Conservation (phyloP, 2,797 vertebrate genomes). For the Orestias chungarensis region DNA sequence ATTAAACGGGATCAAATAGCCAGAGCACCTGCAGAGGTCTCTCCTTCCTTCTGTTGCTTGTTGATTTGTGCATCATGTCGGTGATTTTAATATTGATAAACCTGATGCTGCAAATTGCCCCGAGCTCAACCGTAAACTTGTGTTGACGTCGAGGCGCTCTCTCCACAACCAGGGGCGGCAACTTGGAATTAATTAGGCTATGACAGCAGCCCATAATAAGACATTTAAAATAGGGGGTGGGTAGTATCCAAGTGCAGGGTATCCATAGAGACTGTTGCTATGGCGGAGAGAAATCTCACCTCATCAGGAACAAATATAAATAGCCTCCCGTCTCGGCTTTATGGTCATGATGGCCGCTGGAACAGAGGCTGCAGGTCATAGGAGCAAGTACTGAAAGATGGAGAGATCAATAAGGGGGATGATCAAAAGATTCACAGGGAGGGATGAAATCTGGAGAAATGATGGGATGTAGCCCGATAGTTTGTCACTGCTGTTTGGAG, state of each 20-base stretch:
- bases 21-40: slow-evolving; percentile 55
- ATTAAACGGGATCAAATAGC: slow-evolving; percentile 51
- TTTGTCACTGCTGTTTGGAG: slow-evolving; percentile 24
- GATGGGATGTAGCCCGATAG: slow-evolving; percentile 37
- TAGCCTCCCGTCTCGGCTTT: slow-evolving; percentile 73
- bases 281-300: slow-evolving; percentile 77
- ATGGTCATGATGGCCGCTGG: slow-evolving; percentile 68
- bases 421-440: slow-evolving; percentile 44
- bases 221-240: slow-evolving; percentile 65
- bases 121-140: slow-evolving; percentile 21
- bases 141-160: slow-evolving; percentile 16
- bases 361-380: slow-evolving; percentile 65
- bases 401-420: slow-evolving; percentile 37
- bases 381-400: slow-evolving; percentile 35
- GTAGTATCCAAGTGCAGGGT: slow-evolving; percentile 79
- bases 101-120: slow-evolving; percentile 36
- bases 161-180: slow-evolving; percentile 23
- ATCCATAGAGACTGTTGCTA: slow-evolving; percentile 84
- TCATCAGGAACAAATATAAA: slow-evolving; percentile 84
- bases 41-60: slow-evolving; percentile 39
- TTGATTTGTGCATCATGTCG: slow-evolving; percentile 42
- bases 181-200: slow-evolving; percentile 75
- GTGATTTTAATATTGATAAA: slow-evolving; percentile 38
- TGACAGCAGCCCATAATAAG: slow-evolving; percentile 73
- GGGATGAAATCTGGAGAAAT: slow-evolving; percentile 15